phyloP scores from a whole-genome alignment of 2,888 invertebrate species.

The Taphrorychus bicolor region DNA sequence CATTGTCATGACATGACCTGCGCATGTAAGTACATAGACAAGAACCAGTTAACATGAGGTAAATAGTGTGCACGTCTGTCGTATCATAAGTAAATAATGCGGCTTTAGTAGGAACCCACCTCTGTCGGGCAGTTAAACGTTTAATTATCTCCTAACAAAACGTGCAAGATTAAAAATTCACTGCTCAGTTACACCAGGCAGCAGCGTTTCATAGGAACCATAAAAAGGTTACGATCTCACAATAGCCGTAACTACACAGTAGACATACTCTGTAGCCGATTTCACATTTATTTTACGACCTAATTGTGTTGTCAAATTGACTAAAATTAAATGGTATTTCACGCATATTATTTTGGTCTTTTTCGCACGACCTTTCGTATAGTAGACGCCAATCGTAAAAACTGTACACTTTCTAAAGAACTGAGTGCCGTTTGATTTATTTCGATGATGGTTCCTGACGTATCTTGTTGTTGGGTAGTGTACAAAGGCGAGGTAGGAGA shows the following conservation, averaged over 20 bases:
- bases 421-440: not conserved
- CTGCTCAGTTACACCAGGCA: conserved; percentile 30
- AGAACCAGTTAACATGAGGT: not conserved
- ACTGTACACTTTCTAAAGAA: not conserved
- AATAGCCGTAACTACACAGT: conserved; percentile 59
- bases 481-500: too few relatives aligned
- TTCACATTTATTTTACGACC: conserved; percentile 57
- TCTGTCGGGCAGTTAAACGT: conserved; percentile 2
- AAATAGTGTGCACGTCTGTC: not conserved
- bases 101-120: not conserved
- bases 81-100: not conserved
- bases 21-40: not conserved
- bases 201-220: conserved; percentile 54
- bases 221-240: conserved; percentile 58
- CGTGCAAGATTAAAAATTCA: conserved; percentile 33
- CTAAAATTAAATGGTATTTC: conserved; percentile 50
- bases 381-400: conserved; percentile 1
- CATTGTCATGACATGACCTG: too few relatives aligned
- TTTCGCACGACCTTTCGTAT: conserved; percentile 8
- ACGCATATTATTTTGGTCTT: conserved; percentile 47
- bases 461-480: not conserved
- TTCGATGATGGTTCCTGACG: not conserved
- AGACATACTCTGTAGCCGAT: conserved; percentile 57
- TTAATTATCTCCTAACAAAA: conserved; percentile 34
- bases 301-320: conserved; percentile 59